Conservation (phyloP, 2,113 vertebrate species). For the Thomomys bottae region DNA sequence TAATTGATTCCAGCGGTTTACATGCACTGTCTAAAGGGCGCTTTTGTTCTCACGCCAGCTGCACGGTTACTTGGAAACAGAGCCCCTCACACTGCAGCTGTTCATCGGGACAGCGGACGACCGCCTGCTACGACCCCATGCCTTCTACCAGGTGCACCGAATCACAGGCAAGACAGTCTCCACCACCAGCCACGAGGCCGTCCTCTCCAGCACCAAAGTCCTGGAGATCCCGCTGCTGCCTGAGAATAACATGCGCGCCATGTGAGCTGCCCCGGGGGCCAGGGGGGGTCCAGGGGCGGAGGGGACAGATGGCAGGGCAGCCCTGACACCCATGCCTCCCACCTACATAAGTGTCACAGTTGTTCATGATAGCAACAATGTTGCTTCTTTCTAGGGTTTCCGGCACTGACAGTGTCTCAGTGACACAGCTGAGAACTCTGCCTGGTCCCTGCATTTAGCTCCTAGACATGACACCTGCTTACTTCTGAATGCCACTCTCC, state of each 20-base stretch:
- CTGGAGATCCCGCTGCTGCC: slow-evolving; percentile 96
- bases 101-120: slow-evolving; percentile 98
- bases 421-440: slow-evolving; percentile 80
- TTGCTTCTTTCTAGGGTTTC: slow-evolving; percentile 79
- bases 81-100: slow-evolving; percentile 96
- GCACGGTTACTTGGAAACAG: slow-evolving; percentile 94
- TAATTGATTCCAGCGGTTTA: slow-evolving; percentile 76
- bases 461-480: slow-evolving; percentile 80
- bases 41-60: slow-evolving; percentile 92
- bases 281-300: no score
- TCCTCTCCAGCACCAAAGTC: slow-evolving; percentile 96
- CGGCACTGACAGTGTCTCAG: slow-evolving; percentile 81
- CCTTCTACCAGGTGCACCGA: slow-evolving; percentile 98
- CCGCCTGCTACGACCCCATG: slow-evolving; percentile 96
- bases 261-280: slow-evolving; percentile 84
- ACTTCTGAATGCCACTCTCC: slow-evolving; percentile 57
- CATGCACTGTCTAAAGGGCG: slow-evolving; percentile 79
- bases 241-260: slow-evolving; percentile 96
- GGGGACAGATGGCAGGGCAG: no score
- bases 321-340: slow-evolving; percentile 56
- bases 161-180: slow-evolving; percentile 98
- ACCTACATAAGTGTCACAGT: slow-evolving; percentile 54
- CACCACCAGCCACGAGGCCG: slow-evolving; percentile 95
- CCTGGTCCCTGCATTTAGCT: slow-evolving; percentile 76
- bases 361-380: slow-evolving; percentile 71